These are phyloP conservation scores for Athetis lepigone DNA, from an alignment of 2,888 invertebrate genomes.

Conservation along the genomic window DNA sequence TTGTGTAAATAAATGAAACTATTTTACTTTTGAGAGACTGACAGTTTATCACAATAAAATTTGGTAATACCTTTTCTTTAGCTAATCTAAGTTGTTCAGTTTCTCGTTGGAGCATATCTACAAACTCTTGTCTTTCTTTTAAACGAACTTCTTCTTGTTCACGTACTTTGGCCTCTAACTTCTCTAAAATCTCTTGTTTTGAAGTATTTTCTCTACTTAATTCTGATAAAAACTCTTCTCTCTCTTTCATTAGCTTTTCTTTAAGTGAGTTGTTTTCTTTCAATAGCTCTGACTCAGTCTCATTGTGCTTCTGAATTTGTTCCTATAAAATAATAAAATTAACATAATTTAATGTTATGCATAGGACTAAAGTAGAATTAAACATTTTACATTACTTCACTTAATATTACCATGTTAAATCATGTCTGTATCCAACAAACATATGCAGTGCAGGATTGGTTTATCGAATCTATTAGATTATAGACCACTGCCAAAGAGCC, in stretches of 20 bases:
- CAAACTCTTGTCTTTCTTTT: constrained; percentile 82
- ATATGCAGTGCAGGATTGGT: too few species aligned
- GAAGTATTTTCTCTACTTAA: constrained; percentile 87
- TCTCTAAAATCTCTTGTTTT: constrained; percentile 88
- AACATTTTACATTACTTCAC: too few species aligned
- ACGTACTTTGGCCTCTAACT: constrained; percentile 85
- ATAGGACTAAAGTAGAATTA: too few species aligned
- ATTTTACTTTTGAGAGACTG: too few species aligned
- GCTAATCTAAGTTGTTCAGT: constrained; percentile 82
- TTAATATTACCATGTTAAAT: too few species aligned
- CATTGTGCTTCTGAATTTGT: constrained; percentile 83
- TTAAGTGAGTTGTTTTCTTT: constrained; percentile 86
- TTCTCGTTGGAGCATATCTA: constrained; percentile 79
- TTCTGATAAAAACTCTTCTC: constrained; percentile 86
- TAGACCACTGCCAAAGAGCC: too few species aligned
- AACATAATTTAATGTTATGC: constrained; percentile 13
- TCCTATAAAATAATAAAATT: constrained; percentile 69
- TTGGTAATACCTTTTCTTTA: constrained; percentile 81
- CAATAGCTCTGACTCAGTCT: constrained; percentile 82
- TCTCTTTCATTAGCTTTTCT: constrained; percentile 85
- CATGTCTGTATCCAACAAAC: too few species aligned
- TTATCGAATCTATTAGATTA: too few species aligned
- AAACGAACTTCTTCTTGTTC: constrained; percentile 86
- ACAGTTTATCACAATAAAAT: background rate
- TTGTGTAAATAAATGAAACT: too few species aligned